Evolutionary conservation across 2,113 vertebrate species (phyloP), one percentile per base, ranked within the genome.

Genomic region (Blennius ocellaris): DNA sequence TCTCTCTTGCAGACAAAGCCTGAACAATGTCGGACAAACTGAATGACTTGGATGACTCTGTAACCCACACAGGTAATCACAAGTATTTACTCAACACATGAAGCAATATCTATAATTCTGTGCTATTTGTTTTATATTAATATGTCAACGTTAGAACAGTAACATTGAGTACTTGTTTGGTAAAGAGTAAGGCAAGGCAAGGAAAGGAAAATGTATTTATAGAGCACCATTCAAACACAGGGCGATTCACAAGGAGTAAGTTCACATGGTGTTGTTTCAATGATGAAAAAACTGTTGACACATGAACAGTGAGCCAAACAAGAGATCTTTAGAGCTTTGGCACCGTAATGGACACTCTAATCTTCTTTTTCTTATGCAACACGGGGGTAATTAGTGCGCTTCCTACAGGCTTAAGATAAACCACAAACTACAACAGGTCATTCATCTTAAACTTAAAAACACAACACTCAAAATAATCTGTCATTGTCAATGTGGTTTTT

Each of bases 11-110:
- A 89, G 87, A 53, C 48, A 73, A 76, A 17, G 54, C 7, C 48
- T 79, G 39, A 43, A 69, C 74, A 69, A 93, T 93, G 92, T 92
- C 92, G 57, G 82, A 90, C 65, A 91, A 56, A 83, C 84, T 90
- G 82, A 57, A 96, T 0, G 95, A 96, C 30, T 91, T 97, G 47
- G 96, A 98, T 73, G 94, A 95, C 79, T 90, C 91, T 3, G 94
- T 93, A 0, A 96, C 92, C 68, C 96, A 97, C 21, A 99, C 97
- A 94, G 97, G 97, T 96, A 93, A 96, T 81, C 47, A 1, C 1
- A 73, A 4, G 11, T 11, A 6, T 1, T 16, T 2, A 47, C 62
- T 41, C 36, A 7, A 65, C 8, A 52, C 11, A 15, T 50, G 14
- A 15, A 44, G 6, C 16, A 40, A 4, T 3, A 41, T 47, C 17